A percentile compares a stretch with the other conserved stretches of the same genome.
phyloP scores from a whole-genome alignment of 2,888 invertebrate genomes.

The Hipparchia semele region DNA sequence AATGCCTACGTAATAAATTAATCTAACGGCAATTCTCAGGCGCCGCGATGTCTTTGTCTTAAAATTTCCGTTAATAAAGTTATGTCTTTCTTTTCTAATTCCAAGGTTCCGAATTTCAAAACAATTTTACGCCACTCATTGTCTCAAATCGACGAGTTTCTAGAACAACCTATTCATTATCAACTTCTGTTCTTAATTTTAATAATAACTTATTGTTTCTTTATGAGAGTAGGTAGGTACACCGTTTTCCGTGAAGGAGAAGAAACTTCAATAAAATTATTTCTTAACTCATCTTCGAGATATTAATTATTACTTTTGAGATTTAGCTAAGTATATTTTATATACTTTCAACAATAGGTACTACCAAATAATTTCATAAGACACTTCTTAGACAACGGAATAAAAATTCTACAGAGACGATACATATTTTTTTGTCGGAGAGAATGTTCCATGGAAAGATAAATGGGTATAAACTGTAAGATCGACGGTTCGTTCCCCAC shows the following conservation, averaged over 20 bases:
- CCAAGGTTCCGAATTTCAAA: conserved; percentile 2
- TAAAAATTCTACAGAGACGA: too few species aligned
- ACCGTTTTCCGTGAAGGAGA: not conserved
- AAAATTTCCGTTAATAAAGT: conserved; percentile 11
- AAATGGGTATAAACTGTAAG: too few species aligned
- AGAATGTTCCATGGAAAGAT: too few species aligned
- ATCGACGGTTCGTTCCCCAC: too few species aligned
- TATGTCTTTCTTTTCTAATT: conserved; percentile 12
- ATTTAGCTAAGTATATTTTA: not conserved
- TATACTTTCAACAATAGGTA: not conserved
- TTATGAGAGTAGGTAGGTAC: too few species aligned
- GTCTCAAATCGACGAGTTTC: not conserved
- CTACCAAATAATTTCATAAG: too few species aligned
- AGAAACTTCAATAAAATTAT: not conserved
- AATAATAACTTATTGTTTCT: not conserved
- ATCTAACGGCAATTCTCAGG: conserved; percentile 16
- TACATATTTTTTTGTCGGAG: too few species aligned
- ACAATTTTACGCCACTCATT: conserved; percentile 12
- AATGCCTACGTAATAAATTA: conserved; percentile 3
- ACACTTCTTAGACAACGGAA: not conserved
- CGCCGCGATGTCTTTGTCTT: conserved; percentile 7
- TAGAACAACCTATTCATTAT: not conserved
- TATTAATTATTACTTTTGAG: not conserved
- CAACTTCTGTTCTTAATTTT: not conserved
- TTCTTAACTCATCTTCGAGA: not conserved